Percentiles rank a stretch among this genome's conserved stretches.
Evolutionary conservation across 2,888 invertebrate species (phyloP).

Genomic region (Cantharis nigra): DNA sequence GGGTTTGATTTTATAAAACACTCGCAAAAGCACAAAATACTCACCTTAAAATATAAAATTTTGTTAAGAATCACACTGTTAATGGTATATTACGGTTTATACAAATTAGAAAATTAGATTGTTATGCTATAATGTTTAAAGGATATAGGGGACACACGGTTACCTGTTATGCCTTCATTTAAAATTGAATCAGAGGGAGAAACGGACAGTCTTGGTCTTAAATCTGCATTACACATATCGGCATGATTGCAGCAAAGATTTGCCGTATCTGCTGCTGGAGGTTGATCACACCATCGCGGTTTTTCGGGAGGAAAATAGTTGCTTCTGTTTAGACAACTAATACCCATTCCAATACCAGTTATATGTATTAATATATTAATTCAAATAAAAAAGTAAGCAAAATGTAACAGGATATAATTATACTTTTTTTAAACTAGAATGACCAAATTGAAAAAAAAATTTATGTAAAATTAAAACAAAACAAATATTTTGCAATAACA

Average conservation of each 20-base stretch:
- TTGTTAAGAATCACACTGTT: not conserved
- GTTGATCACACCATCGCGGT: conserved; percentile 58
- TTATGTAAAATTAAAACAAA: not conserved
- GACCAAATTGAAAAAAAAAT: not conserved
- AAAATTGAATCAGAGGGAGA: conserved; percentile 22
- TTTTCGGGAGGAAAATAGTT: conserved; percentile 65
- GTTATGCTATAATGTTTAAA: conserved; percentile 27
- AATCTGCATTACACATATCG: conserved; percentile 63
- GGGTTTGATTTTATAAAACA: not conserved
- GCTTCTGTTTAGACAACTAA: conserved; percentile 51
- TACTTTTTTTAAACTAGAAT: not conserved
- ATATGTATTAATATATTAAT: conserved; percentile 8
- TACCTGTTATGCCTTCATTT: conserved; percentile 37
- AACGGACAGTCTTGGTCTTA: conserved; percentile 35
- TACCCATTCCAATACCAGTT: conserved; percentile 23
- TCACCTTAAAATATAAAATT: conserved; percentile 7
- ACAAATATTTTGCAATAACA: not conserved
- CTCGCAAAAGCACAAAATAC: conserved; percentile 7
- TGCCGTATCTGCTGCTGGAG: conserved; percentile 48
- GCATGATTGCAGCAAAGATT: conserved; percentile 59
- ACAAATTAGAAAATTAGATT: conserved; percentile 29
- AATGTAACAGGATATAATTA: not conserved
- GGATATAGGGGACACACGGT: conserved; percentile 37
- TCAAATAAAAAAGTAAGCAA: not conserved
- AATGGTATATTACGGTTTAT: conserved; percentile 20